Conservation (phyloP, 2,113 vertebrate species). For the Acrocephalus kingi region DNA sequence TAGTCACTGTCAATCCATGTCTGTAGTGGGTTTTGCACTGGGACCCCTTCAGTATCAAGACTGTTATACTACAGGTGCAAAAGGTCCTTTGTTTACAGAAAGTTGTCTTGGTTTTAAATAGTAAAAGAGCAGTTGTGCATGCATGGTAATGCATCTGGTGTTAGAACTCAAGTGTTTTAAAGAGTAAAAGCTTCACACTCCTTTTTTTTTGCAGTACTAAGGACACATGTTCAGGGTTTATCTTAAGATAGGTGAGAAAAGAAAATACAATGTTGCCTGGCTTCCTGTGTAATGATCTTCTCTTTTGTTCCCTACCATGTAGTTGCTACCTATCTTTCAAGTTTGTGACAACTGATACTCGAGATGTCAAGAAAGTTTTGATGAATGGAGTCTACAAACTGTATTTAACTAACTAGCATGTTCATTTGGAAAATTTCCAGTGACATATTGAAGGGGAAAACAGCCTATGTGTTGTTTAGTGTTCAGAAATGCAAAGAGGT, state of each 20-base stretch:
- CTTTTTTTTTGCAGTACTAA: not conserved
- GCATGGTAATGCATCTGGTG: accelerated
- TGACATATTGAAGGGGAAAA: slow-evolving; percentile 51
- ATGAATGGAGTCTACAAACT: slow-evolving; percentile 69
- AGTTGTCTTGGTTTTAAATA: not conserved
- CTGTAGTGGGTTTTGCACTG: not conserved
- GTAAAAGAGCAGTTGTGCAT: not conserved
- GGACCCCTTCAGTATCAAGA: not conserved
- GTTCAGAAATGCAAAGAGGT: slow-evolving; percentile 57
- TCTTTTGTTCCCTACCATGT: slow-evolving; percentile 73
- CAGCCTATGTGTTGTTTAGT: slow-evolving; percentile 39
- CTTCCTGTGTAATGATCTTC: slow-evolving; percentile 63
- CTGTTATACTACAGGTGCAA: not conserved
- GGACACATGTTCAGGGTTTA: not conserved
- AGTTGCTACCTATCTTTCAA: slow-evolving; percentile 62
- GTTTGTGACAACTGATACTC: slow-evolving; percentile 62
- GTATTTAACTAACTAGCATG: slow-evolving; percentile 72
- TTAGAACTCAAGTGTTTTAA: not conserved
- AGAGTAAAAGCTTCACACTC: not conserved
- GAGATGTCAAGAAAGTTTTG: slow-evolving; percentile 60
- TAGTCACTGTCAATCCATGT: not conserved
- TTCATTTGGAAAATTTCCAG: slow-evolving; percentile 57
- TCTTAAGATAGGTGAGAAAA: slow-evolving; percentile 27
- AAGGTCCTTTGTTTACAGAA: not conserved
- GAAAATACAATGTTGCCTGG: slow-evolving; percentile 28